Conservation (phyloP, 2,113 vertebrate species). For the Dicerorhinus sumatrensis region DNA sequence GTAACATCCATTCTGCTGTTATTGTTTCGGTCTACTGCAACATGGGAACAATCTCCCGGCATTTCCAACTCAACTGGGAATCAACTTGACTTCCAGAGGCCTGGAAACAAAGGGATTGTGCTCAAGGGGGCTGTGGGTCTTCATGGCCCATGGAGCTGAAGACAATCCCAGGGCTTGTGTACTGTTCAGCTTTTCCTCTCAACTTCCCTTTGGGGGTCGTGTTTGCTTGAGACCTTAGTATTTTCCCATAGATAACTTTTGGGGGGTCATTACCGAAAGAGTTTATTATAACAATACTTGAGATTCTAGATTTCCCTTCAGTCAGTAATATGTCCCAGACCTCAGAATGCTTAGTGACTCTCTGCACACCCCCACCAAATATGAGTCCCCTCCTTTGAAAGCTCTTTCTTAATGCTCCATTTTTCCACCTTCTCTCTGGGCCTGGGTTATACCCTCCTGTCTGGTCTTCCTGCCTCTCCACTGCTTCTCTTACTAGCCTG, state of each 20-base stretch:
- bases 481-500: not conserved
- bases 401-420: not conserved
- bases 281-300: not conserved
- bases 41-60: slow-evolving; percentile 85
- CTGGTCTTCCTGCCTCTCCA: not conserved
- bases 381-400: not conserved
- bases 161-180: slow-evolving; percentile 52
- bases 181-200: slow-evolving; percentile 47
- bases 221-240: not conserved
- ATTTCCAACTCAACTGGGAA: slow-evolving; percentile 85
- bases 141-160: slow-evolving; percentile 11
- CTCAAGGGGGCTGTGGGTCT: slow-evolving; percentile 84
- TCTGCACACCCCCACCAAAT: too few species aligned
- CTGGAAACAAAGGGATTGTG: slow-evolving; percentile 86
- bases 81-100: slow-evolving; percentile 78
- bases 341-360: not conserved
- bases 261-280: not conserved
- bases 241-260: slow-evolving; percentile 67
- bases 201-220: slow-evolving; percentile 12
- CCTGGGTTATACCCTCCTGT: too few species aligned
- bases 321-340: not conserved
- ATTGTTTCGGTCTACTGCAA: slow-evolving; percentile 86
- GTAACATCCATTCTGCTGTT: slow-evolving; percentile 81
- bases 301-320: not conserved
- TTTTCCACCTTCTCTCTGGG: not conserved